These are phyloP conservation scores for Cosmopolites sordidus DNA, from an alignment of 2,888 invertebrate genomes.

Conservation along the genomic window DNA sequence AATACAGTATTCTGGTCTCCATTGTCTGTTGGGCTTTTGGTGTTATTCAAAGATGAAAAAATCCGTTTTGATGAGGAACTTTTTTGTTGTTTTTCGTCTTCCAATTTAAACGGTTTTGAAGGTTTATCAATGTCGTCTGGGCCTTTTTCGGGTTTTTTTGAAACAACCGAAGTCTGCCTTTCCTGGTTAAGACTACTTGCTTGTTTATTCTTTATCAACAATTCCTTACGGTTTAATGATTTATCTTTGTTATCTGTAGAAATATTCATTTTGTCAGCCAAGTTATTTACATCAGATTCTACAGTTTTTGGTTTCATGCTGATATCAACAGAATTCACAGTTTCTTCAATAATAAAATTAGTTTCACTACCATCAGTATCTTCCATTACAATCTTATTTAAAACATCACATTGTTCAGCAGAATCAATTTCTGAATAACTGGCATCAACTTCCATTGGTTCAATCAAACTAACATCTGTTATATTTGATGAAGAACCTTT, in stretches of 20 bases:
- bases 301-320: constrained; percentile 9
- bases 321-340: constrained; percentile 12
- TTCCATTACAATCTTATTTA: neutral
- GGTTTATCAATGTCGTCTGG: too few relatives aligned
- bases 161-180: too few relatives aligned
- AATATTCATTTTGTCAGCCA: too few relatives aligned
- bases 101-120: too few relatives aligned
- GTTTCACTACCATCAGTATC: constrained; percentile 10
- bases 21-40: neutral
- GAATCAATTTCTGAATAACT: neutral
- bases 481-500: neutral
- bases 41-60: neutral
- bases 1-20: neutral
- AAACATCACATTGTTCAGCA: neutral
- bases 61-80: neutral
- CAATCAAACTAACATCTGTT: constrained; percentile 1
- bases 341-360: constrained; percentile 16
- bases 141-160: too few relatives aligned
- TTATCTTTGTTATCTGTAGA: too few relatives aligned
- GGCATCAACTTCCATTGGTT: constrained; percentile 34
- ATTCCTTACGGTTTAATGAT: too few relatives aligned
- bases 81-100: constrained; percentile 1
- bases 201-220: too few relatives aligned
- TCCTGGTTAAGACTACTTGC: too few relatives aligned
- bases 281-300: too few relatives aligned